Evolutionary conservation across 2,113 vertebrate genomes (phyloP).

Genomic region (Scartelaos histophorus): DNA sequence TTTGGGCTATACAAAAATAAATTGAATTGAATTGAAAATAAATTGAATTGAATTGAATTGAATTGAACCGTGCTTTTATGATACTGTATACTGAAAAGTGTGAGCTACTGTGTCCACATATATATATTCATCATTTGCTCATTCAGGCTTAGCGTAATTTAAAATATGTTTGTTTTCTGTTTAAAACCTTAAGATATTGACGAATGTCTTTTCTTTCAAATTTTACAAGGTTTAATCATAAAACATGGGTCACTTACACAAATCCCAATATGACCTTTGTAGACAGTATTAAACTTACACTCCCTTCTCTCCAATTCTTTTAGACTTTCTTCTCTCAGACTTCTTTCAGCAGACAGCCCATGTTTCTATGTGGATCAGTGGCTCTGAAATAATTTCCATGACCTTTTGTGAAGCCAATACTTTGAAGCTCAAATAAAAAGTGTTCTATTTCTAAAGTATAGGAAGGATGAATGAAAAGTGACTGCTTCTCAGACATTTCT

Average conservation of each 20-base stretch:
- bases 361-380: slow-evolving; percentile 1
- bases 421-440: slow-evolving; percentile 15
- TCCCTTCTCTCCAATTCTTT: not conserved
- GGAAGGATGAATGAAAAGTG: slow-evolving; percentile 2
- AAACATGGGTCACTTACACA: not conserved
- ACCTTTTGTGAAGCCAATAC: slow-evolving; percentile 8
- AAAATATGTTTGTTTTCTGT: too few species aligned
- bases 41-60: too few species aligned
- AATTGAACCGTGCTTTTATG: too few species aligned
- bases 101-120: too few species aligned
- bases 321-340: not conserved
- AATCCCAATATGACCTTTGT: not conserved
- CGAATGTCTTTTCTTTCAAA: not conserved
- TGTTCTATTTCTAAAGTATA: not conserved
- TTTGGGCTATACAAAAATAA: too few species aligned
- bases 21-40: too few species aligned
- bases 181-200: too few species aligned
- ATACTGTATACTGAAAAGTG: too few species aligned
- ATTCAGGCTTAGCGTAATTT: too few species aligned
- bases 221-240: not conserved
- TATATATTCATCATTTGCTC: too few species aligned
- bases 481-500: not conserved
- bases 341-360: slow-evolving; percentile 2
- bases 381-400: slow-evolving; percentile 12
- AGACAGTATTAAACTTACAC: not conserved